Base-by-base conservation (phyloP, 2,888 invertebrate genomes). In the Muscina levida region DNA sequence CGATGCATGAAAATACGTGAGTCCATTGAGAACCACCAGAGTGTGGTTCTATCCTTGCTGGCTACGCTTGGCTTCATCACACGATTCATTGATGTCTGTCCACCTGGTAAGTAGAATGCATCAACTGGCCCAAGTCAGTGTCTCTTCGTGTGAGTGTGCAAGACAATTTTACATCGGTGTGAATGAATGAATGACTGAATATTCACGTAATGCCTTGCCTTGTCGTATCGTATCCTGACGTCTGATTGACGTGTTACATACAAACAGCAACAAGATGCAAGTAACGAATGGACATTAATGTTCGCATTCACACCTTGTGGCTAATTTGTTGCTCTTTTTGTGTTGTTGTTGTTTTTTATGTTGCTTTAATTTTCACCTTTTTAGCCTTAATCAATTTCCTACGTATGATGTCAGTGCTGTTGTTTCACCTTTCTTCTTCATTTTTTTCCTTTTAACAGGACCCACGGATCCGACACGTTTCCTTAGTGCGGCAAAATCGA, bases 1-100 rank as follows among this genome's bases (percentile, higher is more conserved):
- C 94, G 94, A 88, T 94, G 94, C 88, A 92, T 93, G 85, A 93
- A 93, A 84, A 94, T 95, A 48, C 92, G 94, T 73, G 94, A 94
- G 84, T 94, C 95, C 10, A 92, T 91, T 82, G 91, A 91, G 82
- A 86, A 87, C 83, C 88, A 91, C 84, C 90, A 91, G 82, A 87
- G 89, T 86, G 88, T 90, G 75, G 88, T 91, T 76, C 84, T 91
- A 68, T 89, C 90, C 51, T 84, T 91, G 80, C 74, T 91, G 85
- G 90, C 91, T 80, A 90, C 90, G 72, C 85, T 91, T 82, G 91
- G 91, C 51, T 87, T 91, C 85, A 85, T 91, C 17, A 90, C 90
- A 44, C 88, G 90, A 67, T 90, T 91, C 85, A 86, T 89, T 83
- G 91, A 91, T 86, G 86, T 90, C 72, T 91, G 90, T 83, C 89